Base-by-base conservation (phyloP, 2,113 vertebrate species). In the Turnix velox region DNA sequence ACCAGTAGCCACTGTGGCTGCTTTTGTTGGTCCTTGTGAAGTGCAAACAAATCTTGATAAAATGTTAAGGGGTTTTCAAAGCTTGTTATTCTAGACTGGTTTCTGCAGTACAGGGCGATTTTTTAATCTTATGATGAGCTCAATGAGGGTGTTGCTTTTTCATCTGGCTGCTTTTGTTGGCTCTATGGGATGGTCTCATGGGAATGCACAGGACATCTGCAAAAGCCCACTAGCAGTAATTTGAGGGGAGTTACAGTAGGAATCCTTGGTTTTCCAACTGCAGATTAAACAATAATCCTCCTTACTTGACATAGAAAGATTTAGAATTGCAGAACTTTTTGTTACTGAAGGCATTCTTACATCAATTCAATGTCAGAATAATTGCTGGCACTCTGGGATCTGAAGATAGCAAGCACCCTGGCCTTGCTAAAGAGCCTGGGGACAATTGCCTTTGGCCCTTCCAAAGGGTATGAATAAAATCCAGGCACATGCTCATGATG, bases 401-500 rank as follows among this genome's bases (percentile, higher is more conserved):
- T 69, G 19, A 51, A 31, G 28, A 10, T 6, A 18, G 6, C 14
- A 13, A 19, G 14, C 14, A 11, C 62, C 13, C 16, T 19, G 6
- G 27, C 52, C 43, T 62, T 81, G 46, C 31, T 40, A 27, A 35
- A 69, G 74, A 58, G 10, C 39, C 24, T 12, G 1, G 24, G 20
- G 28, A 18, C 42, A n/a, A 3, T 19, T 42, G 30, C 19, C 27
- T 63, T 69, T 65, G 22, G 62, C 31, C 22, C 40, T 71, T 74
- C 33, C 27, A 45, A 58, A 72, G 40, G 2, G 37, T 69, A 71
- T 14, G 3, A 55, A 19, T 48, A 24, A 31, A 27, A 17, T 6
- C 7, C 33, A 65, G 49, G 46, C 4, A 3, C 7, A 0, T 35
- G 67, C 37, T 87, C 2, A 2, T n/a, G 62, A 72, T 3, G 3